A percentile compares a stretch with the other conserved stretches of the same genome.
Conservation (phyloP, 2,113 vertebrate genomes). For the Sisor rabdophorus region DNA sequence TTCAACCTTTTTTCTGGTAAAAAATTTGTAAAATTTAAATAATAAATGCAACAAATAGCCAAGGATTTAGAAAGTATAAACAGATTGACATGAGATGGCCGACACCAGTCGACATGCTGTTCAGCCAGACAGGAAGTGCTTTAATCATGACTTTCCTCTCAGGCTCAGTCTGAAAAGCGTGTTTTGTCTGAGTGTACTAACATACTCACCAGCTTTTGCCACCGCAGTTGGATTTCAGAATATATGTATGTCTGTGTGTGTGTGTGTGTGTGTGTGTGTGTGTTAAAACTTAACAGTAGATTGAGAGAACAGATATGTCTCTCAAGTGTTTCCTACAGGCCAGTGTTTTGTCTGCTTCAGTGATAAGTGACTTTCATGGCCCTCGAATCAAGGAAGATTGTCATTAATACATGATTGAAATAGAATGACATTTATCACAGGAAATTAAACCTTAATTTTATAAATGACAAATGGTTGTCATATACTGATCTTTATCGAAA, state of each 20-base stretch:
- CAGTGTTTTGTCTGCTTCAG: slow-evolving; percentile 4
- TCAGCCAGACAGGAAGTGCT: slow-evolving; percentile 65
- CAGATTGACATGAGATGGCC: slow-evolving; percentile 44
- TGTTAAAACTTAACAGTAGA: slow-evolving; percentile 8
- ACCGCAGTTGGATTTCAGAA: slow-evolving; percentile 31
- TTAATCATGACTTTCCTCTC: slow-evolving; percentile 65
- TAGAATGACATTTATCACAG: too few species aligned
- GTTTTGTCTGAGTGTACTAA: slow-evolving; percentile 63
- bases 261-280: slow-evolving; percentile 1
- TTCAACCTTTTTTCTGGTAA: background rate
- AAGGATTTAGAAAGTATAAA: slow-evolving; percentile 27
- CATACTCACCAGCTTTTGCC: slow-evolving; percentile 58
- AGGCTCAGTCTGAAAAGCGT: slow-evolving; percentile 40
- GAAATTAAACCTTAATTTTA: too few species aligned
- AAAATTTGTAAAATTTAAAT: slow-evolving; percentile 43
- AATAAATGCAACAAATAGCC: slow-evolving; percentile 37
- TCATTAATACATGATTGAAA: too few species aligned
- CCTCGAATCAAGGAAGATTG: too few species aligned
- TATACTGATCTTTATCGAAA: too few species aligned
- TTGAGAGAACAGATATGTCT: slow-evolving; percentile 14
- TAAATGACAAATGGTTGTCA: too few species aligned
- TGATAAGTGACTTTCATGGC: slow-evolving; percentile 16
- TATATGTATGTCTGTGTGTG: background rate
- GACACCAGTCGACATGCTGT: slow-evolving; percentile 34
- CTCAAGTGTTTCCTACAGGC: slow-evolving; percentile 34